A percentile compares a stretch with the other conserved stretches of the same genome.
These are phyloP conservation scores for Lithodes maja DNA, from an alignment of 2,888 invertebrate genomes.

Conservation along the genomic window DNA sequence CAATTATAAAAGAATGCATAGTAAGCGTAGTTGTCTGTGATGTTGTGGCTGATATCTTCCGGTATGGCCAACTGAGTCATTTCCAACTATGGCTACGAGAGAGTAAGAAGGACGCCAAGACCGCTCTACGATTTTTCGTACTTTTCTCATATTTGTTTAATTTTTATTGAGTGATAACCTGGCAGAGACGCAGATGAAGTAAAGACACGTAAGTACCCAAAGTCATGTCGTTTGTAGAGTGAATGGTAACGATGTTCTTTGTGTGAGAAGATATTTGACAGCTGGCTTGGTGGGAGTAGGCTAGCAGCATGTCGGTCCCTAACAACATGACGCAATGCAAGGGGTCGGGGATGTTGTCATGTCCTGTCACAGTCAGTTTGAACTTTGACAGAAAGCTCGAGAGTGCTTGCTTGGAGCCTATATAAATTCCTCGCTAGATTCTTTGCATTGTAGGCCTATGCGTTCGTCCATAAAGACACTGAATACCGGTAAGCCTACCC, in stretches of 20 bases:
- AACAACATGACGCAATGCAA: constrained; percentile 3
- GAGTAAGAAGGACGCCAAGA: constrained; percentile 25
- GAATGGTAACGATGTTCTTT: neutral
- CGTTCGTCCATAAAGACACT: too few relatives aligned
- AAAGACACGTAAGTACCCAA: neutral
- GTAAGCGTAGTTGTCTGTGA: neutral
- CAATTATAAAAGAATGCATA: neutral
- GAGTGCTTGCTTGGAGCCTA: too few relatives aligned
- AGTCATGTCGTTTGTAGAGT: neutral
- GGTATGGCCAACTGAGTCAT: constrained; percentile 22
- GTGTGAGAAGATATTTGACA: neutral
- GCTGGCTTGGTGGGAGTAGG: constrained; percentile 5
- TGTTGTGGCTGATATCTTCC: neutral
- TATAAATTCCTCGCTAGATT: too few relatives aligned
- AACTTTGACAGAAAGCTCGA: too few relatives aligned
- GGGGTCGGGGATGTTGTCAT: neutral
- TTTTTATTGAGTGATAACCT: constrained; percentile 38
- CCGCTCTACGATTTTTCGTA: constrained; percentile 26
- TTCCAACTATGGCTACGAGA: constrained; percentile 54
- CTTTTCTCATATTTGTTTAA: constrained; percentile 41
- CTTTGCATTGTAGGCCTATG: too few relatives aligned
- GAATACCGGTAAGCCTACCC: too few relatives aligned
- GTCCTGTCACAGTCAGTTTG: neutral
- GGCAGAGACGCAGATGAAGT: constrained; percentile 54
- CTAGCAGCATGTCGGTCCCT: neutral